phyloP scores from a whole-genome alignment of 2,113 vertebrate species.

The Nyctibius bracteatus region DNA sequence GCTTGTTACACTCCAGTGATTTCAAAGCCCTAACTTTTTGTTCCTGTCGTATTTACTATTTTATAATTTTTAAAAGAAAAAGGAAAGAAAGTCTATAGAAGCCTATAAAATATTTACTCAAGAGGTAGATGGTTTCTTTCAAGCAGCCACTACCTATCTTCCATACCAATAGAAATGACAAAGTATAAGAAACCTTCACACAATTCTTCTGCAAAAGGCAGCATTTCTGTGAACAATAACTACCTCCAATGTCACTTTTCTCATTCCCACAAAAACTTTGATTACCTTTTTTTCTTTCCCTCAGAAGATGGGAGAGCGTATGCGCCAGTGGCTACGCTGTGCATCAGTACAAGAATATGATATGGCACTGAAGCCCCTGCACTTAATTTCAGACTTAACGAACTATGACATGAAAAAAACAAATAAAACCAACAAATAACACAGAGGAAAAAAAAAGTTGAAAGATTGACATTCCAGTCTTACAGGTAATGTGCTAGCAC shows the following conservation, averaged over 20 bases:
- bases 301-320: accelerated
- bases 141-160: neutral
- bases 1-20: neutral
- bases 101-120: conserved; percentile 25
- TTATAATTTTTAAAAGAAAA: conserved; percentile 2
- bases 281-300: neutral
- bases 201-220: neutral
- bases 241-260: neutral
- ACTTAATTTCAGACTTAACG: neutral
- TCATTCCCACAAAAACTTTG: neutral
- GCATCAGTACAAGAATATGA: too few relatives aligned
- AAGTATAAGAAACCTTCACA: neutral
- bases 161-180: neutral
- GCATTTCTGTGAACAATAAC: neutral
- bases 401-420: neutral
- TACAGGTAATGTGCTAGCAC: neutral
- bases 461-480: neutral
- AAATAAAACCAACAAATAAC: neutral
- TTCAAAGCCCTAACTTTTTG: neutral
- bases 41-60: neutral
- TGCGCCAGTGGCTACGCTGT: neutral
- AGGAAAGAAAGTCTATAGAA: neutral
- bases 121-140: neutral
- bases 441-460: accelerated
- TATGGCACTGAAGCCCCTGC: neutral